Percentiles rank a stretch among this genome's conserved stretches.
phyloP scores from a whole-genome alignment of 2,113 vertebrate species.

The Dasyurus viverrinus region DNA sequence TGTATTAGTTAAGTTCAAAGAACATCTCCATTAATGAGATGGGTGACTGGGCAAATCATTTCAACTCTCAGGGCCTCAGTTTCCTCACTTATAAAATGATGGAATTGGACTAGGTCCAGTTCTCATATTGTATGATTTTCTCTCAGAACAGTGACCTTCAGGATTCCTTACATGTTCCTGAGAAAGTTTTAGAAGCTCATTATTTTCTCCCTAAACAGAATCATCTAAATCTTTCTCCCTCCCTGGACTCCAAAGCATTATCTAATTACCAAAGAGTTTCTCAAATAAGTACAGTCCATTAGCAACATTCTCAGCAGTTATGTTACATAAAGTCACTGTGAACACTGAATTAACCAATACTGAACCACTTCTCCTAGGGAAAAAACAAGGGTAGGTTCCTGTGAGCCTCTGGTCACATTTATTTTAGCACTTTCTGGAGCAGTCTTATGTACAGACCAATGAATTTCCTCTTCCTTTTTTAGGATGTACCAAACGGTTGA shows the following conservation, averaged over 20 bases:
- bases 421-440: not conserved
- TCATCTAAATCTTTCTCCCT: not conserved
- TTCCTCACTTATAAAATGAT: not conserved
- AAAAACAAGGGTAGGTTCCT: not conserved
- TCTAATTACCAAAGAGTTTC: not conserved
- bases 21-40: not conserved
- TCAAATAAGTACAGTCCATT: not conserved
- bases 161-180: not conserved
- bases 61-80: not conserved
- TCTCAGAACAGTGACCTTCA: slow-evolving; percentile 3
- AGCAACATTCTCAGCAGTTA: not conserved
- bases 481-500: not conserved
- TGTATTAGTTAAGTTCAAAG: slow-evolving; percentile 17
- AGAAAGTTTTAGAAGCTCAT: slow-evolving; percentile 4
- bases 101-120: not conserved
- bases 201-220: not conserved
- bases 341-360: not conserved
- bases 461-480: not conserved
- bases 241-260: not conserved
- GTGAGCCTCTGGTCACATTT: not conserved
- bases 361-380: not conserved
- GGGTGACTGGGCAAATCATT: not conserved
- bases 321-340: not conserved
- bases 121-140: not conserved
- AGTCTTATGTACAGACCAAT: not conserved